Base-by-base conservation (phyloP, 2,113 vertebrate genomes). In the Zosterops japonicus region DNA sequence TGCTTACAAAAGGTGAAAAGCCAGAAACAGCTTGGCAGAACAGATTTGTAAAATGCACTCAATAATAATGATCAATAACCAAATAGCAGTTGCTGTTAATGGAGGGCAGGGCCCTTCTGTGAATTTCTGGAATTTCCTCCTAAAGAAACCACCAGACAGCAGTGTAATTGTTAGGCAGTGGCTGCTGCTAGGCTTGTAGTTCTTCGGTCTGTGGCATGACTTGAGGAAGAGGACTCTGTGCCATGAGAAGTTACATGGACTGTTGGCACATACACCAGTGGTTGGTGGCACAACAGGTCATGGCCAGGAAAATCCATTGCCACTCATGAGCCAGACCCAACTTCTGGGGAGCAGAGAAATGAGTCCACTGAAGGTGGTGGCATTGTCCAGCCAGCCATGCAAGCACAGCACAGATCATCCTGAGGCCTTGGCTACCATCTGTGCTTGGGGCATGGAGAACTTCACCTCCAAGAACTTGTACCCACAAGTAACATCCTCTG, bases 341-440 rank as follows among this genome's bases (percentile, higher is more conserved):
- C 98, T 98, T 97, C 96, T 94, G 1, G 97, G 97, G 15, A 99
- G 96, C 60, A 98, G 97, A 21, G 98, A 98, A 86, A 99, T 96
- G 50, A 99, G 96, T 28, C 82, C 96, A 79, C 98, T 89, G 23
- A 98, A 99, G 33, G 98, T 94, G 17, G 98, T 98, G 39, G 98
- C 96, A 74, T 98, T 98, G 89, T 98, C 98, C 50, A 98, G 87
- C 98, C 98, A 99, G 64, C 98, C 98, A 1, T 98, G 98, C 75
- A 99, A 93, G 83, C 98, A 98, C 27, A 99, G 91, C 50, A 99
- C 97, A 3, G 97, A 97, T 57, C n/a, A 83, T 91, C 98, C 97
- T 98, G 98, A 98, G 47, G 97, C 72, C 77, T 98, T 97, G 75
- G 97, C 98, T 69, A 96, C 97, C 18, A 98, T 96, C 42, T 98